A percentile compares a stretch with the other conserved stretches of the same genome.
phyloP scores from a whole-genome alignment of 2,797 vertebrate species.

The Urosaurus nigricauda region DNA sequence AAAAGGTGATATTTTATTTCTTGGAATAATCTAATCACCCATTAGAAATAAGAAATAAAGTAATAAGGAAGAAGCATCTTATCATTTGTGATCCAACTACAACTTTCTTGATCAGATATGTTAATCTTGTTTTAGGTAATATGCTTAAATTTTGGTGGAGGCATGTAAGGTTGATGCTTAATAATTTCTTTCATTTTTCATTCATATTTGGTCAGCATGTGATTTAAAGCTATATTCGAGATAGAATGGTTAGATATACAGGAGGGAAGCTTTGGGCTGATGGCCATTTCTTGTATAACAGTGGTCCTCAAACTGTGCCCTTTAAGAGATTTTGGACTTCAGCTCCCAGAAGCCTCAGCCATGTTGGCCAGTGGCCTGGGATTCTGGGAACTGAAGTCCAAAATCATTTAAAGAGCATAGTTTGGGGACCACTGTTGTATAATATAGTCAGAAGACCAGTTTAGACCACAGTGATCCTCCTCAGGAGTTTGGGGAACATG shows the following conservation, averaged over 20 bases:
- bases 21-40: not conserved
- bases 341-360: too few relatives aligned
- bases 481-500: not conserved
- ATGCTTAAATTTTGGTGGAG: not conserved
- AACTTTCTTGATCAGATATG: not conserved
- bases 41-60: not conserved
- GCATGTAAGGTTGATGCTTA: not conserved
- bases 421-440: not conserved
- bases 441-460: not conserved
- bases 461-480: not conserved
- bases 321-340: too few relatives aligned
- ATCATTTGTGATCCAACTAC: not conserved
- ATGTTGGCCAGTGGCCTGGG: too few relatives aligned
- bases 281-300: not conserved
- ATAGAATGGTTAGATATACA: not conserved
- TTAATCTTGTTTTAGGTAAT: not conserved
- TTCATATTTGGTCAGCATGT: not conserved
- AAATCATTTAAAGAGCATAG: too few relatives aligned
- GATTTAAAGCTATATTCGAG: not conserved
- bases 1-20: too few relatives aligned
- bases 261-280: not conserved
- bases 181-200: too few relatives aligned
- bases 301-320: too few relatives aligned
- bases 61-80: too few relatives aligned
- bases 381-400: too few relatives aligned